Conservation (phyloP, 2,888 invertebrate species). For the Oeneis ivallda region DNA sequence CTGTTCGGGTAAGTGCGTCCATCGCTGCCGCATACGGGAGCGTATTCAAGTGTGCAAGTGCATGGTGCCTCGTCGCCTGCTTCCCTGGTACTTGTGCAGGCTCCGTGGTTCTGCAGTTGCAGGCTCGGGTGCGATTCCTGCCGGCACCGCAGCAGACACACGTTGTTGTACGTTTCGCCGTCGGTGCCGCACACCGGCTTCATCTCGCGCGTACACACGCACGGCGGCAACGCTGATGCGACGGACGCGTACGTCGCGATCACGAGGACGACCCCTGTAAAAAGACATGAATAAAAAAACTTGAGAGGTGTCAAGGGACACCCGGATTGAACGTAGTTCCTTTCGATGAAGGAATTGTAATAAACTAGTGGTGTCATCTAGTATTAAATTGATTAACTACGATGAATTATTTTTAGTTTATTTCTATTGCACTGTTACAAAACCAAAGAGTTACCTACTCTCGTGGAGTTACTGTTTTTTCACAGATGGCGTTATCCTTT, state of each 20-base stretch:
- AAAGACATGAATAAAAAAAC: background rate
- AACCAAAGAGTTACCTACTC: no score
- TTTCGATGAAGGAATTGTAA: no score
- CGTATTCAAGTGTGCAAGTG: slow-evolving; percentile 36
- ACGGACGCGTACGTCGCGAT: slow-evolving; percentile 43
- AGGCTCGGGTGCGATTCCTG: slow-evolving; percentile 32
- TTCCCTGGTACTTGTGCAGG: slow-evolving; percentile 36
- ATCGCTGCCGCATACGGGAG: slow-evolving; percentile 47
- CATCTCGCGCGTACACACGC: slow-evolving; percentile 52
- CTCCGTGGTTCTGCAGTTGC: slow-evolving; percentile 30
- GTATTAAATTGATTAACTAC: no score
- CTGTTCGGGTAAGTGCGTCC: slow-evolving; percentile 46
- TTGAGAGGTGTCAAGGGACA: no score
- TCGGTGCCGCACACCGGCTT: slow-evolving; percentile 87
- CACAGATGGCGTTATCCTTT: no score
- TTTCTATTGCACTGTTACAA: no score
- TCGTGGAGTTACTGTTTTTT: no score
- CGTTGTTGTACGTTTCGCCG: slow-evolving; percentile 85
- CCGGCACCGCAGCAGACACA: slow-evolving; percentile 83
- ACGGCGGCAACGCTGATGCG: slow-evolving; percentile 49
- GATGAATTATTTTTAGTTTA: no score
- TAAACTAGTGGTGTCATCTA: no score
- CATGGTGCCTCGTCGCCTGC: slow-evolving; percentile 16
- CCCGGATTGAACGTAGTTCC: no score
- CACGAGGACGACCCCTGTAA: slow-evolving; percentile 49